phyloP scores from a whole-genome alignment of 2,113 vertebrate genomes.

The Oreochromis aureus region DNA sequence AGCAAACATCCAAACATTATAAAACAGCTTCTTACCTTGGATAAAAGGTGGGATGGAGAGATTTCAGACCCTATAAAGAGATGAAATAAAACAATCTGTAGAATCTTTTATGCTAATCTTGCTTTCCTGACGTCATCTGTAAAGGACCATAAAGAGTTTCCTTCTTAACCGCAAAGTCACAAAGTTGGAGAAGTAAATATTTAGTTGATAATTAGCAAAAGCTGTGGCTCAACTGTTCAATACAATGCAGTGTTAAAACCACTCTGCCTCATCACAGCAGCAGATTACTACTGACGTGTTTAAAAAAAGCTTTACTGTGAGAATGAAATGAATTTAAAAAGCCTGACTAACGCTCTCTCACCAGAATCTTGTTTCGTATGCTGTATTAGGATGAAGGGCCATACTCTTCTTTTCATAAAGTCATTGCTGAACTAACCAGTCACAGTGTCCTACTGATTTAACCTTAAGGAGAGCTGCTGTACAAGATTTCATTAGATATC shows the following conservation, averaged over 20 bases:
- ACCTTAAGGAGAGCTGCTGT: neutral
- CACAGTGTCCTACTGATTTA: neutral
- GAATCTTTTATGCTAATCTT: neutral
- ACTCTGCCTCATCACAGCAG: neutral
- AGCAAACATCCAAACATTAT: neutral
- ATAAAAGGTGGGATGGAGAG: neutral
- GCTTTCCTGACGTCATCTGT: neutral
- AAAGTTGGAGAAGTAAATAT: neutral
- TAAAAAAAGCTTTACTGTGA: neutral
- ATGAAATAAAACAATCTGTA: neutral
- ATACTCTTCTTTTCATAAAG: neutral
- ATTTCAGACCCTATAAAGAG: neutral
- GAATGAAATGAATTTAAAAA: neutral
- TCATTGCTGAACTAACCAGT: neutral
- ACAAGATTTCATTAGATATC: neutral
- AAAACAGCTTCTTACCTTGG: neutral
- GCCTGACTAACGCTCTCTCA: constrained; percentile 11
- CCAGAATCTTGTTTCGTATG: neutral
- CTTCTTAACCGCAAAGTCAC: neutral
- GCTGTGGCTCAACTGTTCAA: neutral
- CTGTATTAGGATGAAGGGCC: neutral
- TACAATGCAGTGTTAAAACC: neutral
- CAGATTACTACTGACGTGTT: neutral
- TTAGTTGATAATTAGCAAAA: neutral
- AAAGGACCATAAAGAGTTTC: neutral